Base-by-base conservation (phyloP, 2,888 invertebrate genomes). In the Chaetogeoica ovagalla region DNA sequence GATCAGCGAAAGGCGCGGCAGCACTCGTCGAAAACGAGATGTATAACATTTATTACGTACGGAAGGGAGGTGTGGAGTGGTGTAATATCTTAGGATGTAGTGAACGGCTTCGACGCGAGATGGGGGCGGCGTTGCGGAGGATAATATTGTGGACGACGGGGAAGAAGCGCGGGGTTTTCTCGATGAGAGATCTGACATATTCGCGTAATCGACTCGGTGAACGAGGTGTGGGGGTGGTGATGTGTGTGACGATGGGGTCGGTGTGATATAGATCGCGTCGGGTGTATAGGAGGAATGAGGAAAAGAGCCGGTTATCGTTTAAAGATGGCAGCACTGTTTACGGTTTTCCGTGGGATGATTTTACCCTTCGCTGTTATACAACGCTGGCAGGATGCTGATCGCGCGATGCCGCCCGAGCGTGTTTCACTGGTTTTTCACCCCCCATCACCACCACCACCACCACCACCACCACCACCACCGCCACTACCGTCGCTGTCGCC, bases 261-360 rank as follows among this genome's bases (percentile, higher is more conserved):
- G 48, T 21, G 19, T 30, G 52, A 55, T 48, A 48, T 13, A 48
- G 48, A 48, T 48, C 13, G 48, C 13, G 48, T 13, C 6, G 19
- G 59, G n/a, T 43, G 43, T 13, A 21, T n/a, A 8, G 4, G 2
- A 30, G 1, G 1, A 30, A 30, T 30, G n/a, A 30, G 30, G 8
- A 52, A 63, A 52, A 68, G 30, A 69, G 19, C 69, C 55, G 63
- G n/a, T 48, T 57, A 63, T 79, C 70, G n/a, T 70, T 70, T 79
- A 79, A 79, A 79, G 79, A 79, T 79, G 63, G 79, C 79, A 79
- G 79, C 79, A 79, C 79, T 70, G 79, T 79, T 55, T 23, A 55
- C 23, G 55, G 70, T 71, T 63, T 70, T 79, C 30, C 19, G 69
- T 4, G 62, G 69, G 66, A 75, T 13, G 69, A 57, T 62, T 77